Conservation (phyloP, 2,113 vertebrate genomes). For the Cyanoramphus novaezelandiae region DNA sequence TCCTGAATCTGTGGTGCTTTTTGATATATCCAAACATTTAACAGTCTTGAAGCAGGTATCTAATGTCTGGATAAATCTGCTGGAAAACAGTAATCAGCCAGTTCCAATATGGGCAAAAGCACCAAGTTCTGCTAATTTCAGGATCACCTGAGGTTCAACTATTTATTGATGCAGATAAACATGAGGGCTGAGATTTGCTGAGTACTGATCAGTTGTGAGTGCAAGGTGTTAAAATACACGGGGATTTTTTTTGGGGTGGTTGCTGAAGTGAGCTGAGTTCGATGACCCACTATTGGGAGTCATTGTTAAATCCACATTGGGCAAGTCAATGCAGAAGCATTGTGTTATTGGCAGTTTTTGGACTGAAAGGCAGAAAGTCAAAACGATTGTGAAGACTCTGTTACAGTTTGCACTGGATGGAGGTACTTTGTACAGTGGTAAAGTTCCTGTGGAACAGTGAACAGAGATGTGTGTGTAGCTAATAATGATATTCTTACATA, state of each 20-base stretch:
- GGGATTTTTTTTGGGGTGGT: neutral
- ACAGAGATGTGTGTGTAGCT: neutral
- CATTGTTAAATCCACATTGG: fast-evolving
- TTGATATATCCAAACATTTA: neutral
- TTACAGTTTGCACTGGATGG: fast-evolving
- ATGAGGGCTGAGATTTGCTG: neutral
- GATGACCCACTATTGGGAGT: neutral
- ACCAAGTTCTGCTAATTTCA: neutral
- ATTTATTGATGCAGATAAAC: neutral
- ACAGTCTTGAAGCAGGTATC: neutral
- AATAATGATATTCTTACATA: neutral
- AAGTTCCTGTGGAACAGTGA: neutral
- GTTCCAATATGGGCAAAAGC: neutral
- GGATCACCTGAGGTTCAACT: neutral
- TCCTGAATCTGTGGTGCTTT: neutral
- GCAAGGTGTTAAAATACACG: neutral
- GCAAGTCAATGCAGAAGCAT: neutral
- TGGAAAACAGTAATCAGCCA: neutral
- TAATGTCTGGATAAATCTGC: neutral
- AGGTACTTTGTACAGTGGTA: neutral
- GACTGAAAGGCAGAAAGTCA: neutral
- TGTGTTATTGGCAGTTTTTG: neutral
- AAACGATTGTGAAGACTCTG: fast-evolving
- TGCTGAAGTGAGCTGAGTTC: neutral
- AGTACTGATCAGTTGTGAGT: neutral